Conservation (phyloP, 2,797 vertebrate genomes). For the Poeciliopsis presidionis region DNA sequence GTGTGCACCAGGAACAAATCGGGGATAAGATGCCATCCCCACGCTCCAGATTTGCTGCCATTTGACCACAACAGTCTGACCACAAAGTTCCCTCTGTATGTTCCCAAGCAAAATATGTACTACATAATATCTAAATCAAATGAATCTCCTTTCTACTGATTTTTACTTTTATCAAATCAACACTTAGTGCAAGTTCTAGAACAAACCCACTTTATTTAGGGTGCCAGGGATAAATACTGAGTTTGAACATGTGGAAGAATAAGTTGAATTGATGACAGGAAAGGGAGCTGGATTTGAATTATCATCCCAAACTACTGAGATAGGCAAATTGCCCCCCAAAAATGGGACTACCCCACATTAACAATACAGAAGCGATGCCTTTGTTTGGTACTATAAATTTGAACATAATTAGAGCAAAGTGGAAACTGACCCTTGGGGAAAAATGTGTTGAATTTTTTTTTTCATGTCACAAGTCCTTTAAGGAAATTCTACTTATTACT, state of each 20-base stretch:
- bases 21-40: not conserved
- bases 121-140: too few species aligned
- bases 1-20: not conserved
- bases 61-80: not conserved
- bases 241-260: not conserved
- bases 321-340: not conserved
- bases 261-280: not conserved
- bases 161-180: too few species aligned
- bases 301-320: not conserved
- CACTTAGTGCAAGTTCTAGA: too few species aligned
- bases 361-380: not conserved
- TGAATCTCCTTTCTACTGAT: too few species aligned
- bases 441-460: not conserved
- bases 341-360: not conserved
- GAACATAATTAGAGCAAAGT: not conserved
- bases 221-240: not conserved
- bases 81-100: conserved; percentile 11
- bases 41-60: not conserved
- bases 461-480: not conserved
- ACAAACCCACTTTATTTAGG: too few species aligned
- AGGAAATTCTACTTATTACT: not conserved
- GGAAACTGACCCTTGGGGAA: not conserved
- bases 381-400: not conserved
- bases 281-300: not conserved
- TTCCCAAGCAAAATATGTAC: too few species aligned